Conservation (phyloP, 2,113 vertebrate species). For the Eubucco bourcierii region DNA sequence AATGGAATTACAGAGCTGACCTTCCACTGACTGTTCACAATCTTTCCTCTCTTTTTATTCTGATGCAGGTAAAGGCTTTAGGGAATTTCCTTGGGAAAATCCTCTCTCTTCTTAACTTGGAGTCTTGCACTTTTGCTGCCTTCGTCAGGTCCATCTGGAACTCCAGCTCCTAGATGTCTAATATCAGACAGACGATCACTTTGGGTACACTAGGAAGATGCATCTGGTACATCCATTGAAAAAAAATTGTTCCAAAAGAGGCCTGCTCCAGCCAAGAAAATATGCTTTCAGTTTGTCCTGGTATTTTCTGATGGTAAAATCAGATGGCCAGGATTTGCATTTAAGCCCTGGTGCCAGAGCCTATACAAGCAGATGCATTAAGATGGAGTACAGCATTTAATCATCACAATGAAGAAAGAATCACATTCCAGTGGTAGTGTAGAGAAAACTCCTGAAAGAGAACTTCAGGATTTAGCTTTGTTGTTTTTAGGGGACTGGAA, state of each 20-base stretch:
- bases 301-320: constrained; percentile 50
- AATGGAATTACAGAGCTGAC: neutral
- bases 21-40: neutral
- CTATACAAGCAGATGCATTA: neutral
- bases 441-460: neutral
- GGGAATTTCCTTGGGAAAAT: neutral
- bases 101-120: neutral
- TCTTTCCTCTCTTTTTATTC: neutral
- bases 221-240: constrained; percentile 39
- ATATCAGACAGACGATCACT: neutral
- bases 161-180: neutral
- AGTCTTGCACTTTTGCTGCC: neutral
- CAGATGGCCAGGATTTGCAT: neutral
- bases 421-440: neutral
- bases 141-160: neutral
- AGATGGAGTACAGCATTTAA: neutral
- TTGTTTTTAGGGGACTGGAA: neutral
- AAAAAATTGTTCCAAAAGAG: neutral
- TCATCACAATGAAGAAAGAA: neutral
- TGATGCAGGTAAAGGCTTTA: neutral
- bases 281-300: constrained; percentile 35
- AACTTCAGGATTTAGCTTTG: neutral
- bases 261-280: constrained; percentile 13
- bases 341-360: neutral
- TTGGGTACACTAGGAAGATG: neutral